These are phyloP conservation scores for Cephus nigrinus DNA, from an alignment of 2,888 invertebrate genomes.

Conservation along the genomic window DNA sequence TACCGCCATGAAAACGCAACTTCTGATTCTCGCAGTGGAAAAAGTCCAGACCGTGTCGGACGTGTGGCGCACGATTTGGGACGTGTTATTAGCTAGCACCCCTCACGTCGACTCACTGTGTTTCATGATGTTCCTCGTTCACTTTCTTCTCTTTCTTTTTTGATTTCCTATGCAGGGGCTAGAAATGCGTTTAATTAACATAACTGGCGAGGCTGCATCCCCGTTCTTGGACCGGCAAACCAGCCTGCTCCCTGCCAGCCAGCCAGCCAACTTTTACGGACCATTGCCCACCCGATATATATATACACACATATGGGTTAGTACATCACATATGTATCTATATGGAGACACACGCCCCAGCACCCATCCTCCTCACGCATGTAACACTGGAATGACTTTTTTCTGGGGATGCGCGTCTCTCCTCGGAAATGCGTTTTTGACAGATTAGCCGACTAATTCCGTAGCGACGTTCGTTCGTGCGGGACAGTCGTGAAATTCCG, in stretches of 20 bases:
- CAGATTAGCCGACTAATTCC: constrained; percentile 51
- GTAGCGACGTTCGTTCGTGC: background rate
- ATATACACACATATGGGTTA: background rate
- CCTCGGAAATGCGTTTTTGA: constrained; percentile 48
- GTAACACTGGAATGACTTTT: background rate
- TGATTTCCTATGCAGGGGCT: constrained; percentile 46
- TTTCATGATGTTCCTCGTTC: constrained; percentile 12
- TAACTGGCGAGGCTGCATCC: constrained; percentile 58
- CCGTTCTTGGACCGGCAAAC: constrained; percentile 40
- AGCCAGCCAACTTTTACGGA: constrained; percentile 51
- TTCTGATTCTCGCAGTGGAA: background rate
- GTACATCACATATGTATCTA: background rate
- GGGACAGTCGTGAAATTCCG: background rate
- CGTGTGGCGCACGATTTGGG: constrained; percentile 58
- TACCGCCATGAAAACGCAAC: background rate
- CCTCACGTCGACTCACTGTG: background rate
- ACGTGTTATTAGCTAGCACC: constrained; percentile 61
- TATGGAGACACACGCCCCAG: background rate
- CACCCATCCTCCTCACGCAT: background rate
- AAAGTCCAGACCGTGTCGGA: constrained; percentile 29
- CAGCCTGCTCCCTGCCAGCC: constrained; percentile 28
- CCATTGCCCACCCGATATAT: constrained; percentile 45
- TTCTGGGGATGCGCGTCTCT: constrained; percentile 27
- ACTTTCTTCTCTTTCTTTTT: constrained; percentile 27
- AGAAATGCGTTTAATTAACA: constrained; percentile 64